Conservation (phyloP, 2,797 vertebrate genomes). For the Alectoris magna region DNA sequence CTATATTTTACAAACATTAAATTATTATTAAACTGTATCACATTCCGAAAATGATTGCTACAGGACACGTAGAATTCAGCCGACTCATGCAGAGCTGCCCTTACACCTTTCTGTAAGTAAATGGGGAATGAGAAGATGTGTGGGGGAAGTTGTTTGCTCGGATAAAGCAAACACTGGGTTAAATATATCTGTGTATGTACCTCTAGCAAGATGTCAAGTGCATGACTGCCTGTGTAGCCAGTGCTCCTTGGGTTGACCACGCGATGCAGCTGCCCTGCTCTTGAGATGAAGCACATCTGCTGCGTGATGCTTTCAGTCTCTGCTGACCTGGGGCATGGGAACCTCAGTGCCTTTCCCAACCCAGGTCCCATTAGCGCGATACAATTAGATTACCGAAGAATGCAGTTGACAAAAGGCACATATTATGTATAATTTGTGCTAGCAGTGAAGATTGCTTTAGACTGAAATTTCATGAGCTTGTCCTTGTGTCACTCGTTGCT, state of each 20-base stretch:
- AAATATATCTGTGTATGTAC: not conserved
- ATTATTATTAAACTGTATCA: not conserved
- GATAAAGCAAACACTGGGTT: not conserved
- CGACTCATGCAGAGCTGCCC: not conserved
- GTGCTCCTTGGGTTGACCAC: constrained; percentile 22
- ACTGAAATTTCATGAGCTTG: constrained; percentile 52
- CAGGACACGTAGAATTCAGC: not conserved
- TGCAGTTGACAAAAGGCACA: constrained; percentile 35
- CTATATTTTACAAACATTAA: not conserved
- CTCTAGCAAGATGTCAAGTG: constrained; percentile 31
- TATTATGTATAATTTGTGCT: constrained; percentile 62
- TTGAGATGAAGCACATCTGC: constrained; percentile 62
- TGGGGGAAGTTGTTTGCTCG: not conserved
- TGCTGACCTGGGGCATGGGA: constrained; percentile 54
- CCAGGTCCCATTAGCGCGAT: constrained; percentile 57
- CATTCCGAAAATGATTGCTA: not conserved
- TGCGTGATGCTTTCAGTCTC: constrained; percentile 35
- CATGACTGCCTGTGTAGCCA: not conserved
- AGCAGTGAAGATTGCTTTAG: constrained; percentile 52
- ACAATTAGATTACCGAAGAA: constrained; percentile 69
- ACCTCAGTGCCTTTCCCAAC: constrained; percentile 58
- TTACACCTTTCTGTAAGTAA: not conserved
- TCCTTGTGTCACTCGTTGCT: constrained; percentile 36
- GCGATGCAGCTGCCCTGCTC: not conserved
- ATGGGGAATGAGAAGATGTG: not conserved